Evolutionary conservation across 2,888 invertebrate genomes (phyloP).

Genomic region (Drosophila mimetica): DNA sequence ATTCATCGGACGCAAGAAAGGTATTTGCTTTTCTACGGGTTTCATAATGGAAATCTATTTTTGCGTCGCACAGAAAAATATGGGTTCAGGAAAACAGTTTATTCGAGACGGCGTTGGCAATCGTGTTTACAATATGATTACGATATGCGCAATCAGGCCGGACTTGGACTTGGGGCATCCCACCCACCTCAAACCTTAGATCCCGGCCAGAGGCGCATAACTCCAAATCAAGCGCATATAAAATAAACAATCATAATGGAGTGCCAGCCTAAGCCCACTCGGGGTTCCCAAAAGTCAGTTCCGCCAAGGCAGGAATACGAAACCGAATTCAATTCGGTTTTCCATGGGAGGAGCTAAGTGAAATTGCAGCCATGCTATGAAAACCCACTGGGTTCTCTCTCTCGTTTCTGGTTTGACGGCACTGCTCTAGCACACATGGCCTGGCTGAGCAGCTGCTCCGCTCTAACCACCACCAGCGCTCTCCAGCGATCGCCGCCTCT

Average conservation of each 20-base stretch:
- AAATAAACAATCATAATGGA: conserved; percentile 56
- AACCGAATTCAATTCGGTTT: conserved; percentile 17
- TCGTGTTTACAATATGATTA: conserved; percentile 14
- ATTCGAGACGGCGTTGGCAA: conserved; percentile 14
- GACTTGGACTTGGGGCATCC: not conserved
- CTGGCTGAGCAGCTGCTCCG: not conserved
- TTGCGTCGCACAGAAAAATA: not conserved
- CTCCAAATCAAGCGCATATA: conserved; percentile 66
- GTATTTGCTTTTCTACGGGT: conserved; percentile 20
- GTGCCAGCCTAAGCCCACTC: conserved; percentile 19
- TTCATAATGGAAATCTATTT: conserved; percentile 19
- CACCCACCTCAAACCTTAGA: conserved; percentile 9
- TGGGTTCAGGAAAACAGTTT: not conserved
- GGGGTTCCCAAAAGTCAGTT: not conserved
- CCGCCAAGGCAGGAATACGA: not conserved
- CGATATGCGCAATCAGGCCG: conserved; percentile 23
- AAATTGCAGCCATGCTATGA: conserved; percentile 77
- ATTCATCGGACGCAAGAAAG: conserved; percentile 8
- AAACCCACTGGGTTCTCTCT: conserved; percentile 57
- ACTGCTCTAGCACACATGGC: conserved; percentile 49
- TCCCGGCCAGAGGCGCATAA: conserved; percentile 52
- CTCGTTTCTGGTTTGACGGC: conserved; percentile 17
- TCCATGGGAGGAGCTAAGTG: conserved; percentile 64
- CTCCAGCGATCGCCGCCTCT: conserved; percentile 33
- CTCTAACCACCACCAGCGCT: conserved; percentile 13